Percentiles rank a stretch among this genome's conserved stretches.
Evolutionary conservation across 2,113 vertebrate genomes (phyloP).

Genomic region (Vulpes lagopus): DNA sequence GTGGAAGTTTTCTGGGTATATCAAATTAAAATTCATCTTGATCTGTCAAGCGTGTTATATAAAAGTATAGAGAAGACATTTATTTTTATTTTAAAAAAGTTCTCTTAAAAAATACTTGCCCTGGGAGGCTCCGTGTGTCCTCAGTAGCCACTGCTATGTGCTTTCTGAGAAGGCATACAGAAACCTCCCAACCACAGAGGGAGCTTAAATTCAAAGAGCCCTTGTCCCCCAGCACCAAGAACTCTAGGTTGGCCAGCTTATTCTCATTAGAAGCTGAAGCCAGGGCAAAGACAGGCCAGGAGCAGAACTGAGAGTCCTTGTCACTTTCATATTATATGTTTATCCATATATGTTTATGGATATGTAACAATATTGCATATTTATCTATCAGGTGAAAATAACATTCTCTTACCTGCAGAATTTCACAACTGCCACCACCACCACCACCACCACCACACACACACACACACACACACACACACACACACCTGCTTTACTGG

Average conservation of each 20-base stretch:
- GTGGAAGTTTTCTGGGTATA: not conserved
- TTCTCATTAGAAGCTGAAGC: not conserved
- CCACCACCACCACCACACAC: no score
- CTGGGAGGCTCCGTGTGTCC: not conserved
- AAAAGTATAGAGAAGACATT: not conserved
- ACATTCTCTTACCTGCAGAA: not conserved
- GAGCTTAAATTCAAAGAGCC: not conserved
- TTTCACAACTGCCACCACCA: not conserved
- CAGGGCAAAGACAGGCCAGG: not conserved
- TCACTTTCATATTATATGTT: not conserved
- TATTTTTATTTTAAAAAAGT: not conserved
- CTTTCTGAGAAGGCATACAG: not conserved
- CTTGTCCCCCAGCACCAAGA: not conserved
- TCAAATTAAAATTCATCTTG: not conserved
- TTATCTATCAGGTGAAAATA: constrained; percentile 16
- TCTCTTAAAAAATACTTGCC: not conserved
- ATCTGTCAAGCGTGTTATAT: not conserved
- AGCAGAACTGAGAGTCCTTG: not conserved
- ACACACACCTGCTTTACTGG: not conserved
- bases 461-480: no score
- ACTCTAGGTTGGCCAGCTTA: not conserved
- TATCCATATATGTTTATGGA: not conserved
- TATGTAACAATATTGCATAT: not conserved
- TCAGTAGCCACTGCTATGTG: not conserved
- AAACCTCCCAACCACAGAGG: not conserved